Evolutionary conservation across 1,140 invertebrate species (phyloP).

Genomic region (Colletes gigas): DNA sequence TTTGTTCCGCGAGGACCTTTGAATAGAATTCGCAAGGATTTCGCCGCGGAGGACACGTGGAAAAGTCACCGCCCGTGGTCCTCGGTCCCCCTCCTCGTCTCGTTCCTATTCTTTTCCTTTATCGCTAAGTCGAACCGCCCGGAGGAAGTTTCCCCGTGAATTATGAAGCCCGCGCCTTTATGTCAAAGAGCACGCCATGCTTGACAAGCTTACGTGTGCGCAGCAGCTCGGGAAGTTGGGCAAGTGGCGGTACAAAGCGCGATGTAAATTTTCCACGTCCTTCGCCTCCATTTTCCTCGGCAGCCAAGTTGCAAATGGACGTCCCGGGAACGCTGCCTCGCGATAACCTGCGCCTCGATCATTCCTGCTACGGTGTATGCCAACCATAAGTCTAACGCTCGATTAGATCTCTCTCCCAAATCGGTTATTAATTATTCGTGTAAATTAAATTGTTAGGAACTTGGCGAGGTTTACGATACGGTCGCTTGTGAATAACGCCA

Average conservation of each 20-base stretch:
- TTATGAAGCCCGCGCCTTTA: slow-evolving; percentile 62
- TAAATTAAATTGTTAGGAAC: too few species aligned
- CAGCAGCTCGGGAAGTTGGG: slow-evolving; percentile 47
- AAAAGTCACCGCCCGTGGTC: neutral
- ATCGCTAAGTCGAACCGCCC: slow-evolving; percentile 45
- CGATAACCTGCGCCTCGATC: slow-evolving; percentile 55
- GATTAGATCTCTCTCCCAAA: neutral
- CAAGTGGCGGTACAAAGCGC: slow-evolving; percentile 54
- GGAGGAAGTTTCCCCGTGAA: slow-evolving; percentile 53
- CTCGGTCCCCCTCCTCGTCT: neutral
- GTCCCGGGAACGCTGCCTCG: slow-evolving; percentile 50
- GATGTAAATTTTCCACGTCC: slow-evolving; percentile 66
- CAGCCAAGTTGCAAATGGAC: slow-evolving; percentile 63
- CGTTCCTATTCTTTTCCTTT: slow-evolving; percentile 17
- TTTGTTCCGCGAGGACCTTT: slow-evolving; percentile 1
- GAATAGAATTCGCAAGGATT: slow-evolving; percentile 29
- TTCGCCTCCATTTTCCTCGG: slow-evolving; percentile 58
- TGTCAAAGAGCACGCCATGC: slow-evolving; percentile 42
- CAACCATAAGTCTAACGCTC: slow-evolving; percentile 57
- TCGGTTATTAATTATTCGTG: slow-evolving; percentile 48
- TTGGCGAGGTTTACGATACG: too few species aligned
- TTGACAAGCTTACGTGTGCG: slow-evolving; percentile 44
- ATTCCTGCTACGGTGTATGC: slow-evolving; percentile 49
- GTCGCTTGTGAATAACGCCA: too few species aligned
- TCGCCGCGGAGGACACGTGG: neutral